Base-by-base conservation (phyloP, 2,888 invertebrate species). In the Leucozona laternaria region DNA sequence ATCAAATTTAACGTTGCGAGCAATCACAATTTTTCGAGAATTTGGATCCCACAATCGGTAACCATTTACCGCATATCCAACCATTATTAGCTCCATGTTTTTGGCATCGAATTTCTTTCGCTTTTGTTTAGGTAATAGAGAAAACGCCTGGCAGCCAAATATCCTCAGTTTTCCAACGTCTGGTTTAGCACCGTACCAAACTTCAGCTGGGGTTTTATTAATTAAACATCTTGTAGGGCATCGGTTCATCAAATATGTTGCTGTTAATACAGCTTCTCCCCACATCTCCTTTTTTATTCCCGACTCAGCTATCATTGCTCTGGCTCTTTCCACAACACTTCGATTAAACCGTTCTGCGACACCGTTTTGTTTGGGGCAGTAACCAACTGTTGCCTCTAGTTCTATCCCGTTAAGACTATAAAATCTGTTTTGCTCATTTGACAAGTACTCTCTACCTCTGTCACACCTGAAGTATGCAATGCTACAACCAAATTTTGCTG, bases 91-190 rank as follows among this genome's bases (percentile, higher is more conserved):
- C 11, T 25, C 43, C 2, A 55, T 31, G 37, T 20, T 50, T 64
- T 79, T 86, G 2, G 55, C n/a, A 45, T 78, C 75, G 13, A 88
- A 64, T 58, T 77, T 90, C 73, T 1, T 80, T n/a, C 58, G 88
- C 73, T 31, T 89, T 79, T 7, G 88, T 88, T 88, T 88, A 17
- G 88, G 87, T 3, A 88, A 17, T 13, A 88, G 81, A 4, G 76
- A 79, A 70, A 86, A 89, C 8, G 88, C 89, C 11, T 68, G 73
- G 37, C 88, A 78, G 0, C 89, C 88, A 75, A 89, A 89, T 17
- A 88, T 80, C 71, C 88, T 37, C 11, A 88, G 53, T 60, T 88
- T 88, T 8, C 58, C 43, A 0, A 89, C 37, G 34, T 86, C 55
- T 15, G 88, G 76, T 28, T 79, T 73, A 10, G 50, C 28, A 22